A percentile compares a stretch with the other conserved stretches of the same genome.
These are phyloP conservation scores for Macroramphosus scolopax DNA, from an alignment of 2,797 vertebrate genomes.

Conservation along the genomic window DNA sequence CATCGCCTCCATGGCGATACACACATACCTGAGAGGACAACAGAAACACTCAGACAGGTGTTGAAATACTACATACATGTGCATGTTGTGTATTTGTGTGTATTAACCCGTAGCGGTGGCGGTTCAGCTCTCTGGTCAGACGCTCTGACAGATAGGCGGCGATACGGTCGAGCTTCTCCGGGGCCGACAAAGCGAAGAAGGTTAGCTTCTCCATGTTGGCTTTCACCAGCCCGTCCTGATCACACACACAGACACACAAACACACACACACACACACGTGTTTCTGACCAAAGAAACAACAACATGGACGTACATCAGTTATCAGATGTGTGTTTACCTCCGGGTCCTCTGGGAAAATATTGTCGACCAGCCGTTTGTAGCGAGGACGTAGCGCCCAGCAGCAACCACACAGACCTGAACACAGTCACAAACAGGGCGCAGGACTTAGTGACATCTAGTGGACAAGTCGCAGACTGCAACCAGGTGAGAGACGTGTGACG, in stretches of 20 bases:
- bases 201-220: slow-evolving; percentile 97
- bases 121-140: slow-evolving; percentile 87
- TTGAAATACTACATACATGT: neutral
- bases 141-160: slow-evolving; percentile 90
- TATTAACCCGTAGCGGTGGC: slow-evolving; percentile 87
- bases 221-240: slow-evolving; percentile 90
- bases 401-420: slow-evolving; percentile 89
- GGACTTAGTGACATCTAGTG: too few relatives aligned
- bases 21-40: slow-evolving; percentile 44
- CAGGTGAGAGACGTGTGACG: too few relatives aligned
- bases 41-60: neutral
- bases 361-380: slow-evolving; percentile 91
- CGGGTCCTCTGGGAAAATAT: slow-evolving; percentile 90
- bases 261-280: slow-evolving; percentile 12
- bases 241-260: slow-evolving; percentile 19
- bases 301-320: too few relatives aligned
- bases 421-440: too few relatives aligned
- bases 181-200: slow-evolving; percentile 92
- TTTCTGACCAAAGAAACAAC: too few relatives aligned
- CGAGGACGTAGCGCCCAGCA: slow-evolving; percentile 88
- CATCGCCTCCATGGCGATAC: slow-evolving; percentile 82
- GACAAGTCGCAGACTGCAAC: too few relatives aligned
- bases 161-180: slow-evolving; percentile 92
- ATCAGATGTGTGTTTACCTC: slow-evolving; percentile 71
- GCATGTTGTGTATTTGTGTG: neutral